Base-by-base conservation (phyloP, 2,888 invertebrate species). In the Antheraea yamamai region DNA sequence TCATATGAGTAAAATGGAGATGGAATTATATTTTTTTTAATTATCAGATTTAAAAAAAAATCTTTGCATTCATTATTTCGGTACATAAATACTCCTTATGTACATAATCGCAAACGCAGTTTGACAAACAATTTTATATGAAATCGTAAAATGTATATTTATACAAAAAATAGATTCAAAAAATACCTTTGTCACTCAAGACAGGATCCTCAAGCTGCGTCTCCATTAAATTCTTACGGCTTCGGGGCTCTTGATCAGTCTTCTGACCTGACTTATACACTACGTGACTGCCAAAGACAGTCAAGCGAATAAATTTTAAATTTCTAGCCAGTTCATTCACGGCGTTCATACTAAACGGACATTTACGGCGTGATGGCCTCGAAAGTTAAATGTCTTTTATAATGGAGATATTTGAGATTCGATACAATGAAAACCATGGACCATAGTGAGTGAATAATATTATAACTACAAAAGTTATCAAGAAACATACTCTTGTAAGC, bases 231-330 rank as follows among this genome's bases (percentile, higher is more conserved):
- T 89, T 93, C 93, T 92, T 93, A 92, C 90, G 85, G 90, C 95
- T 90, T 93, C 94, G 85, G 88, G 70, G 91, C 84, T 93, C 93
- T 93, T 92, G 94, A 90, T 92, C 93, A 93, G 91, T 95, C 95
- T 95, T 95, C 94, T 81, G 94, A 95, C 95, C 95, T 95, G 95
- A 95, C 95, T 95, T 95, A 95, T 93, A 94, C 89, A 93, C 95
- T 95, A 94, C 90, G 92, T 91, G 94, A 95, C 95, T 94, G 94
- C 92, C 95, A 89, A 88, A 90, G 92, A 94, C 93, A 94, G 95
- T 95, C 95, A 95, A 95, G 94, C 89, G 93, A 93, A 93, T 92
- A 94, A 83, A 87, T 92, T 94, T 94, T 92, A 94, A 93, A 94
- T 93, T 89, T 88, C 94, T 94, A 94, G 92, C 91, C 88, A 84